Percentiles rank a stretch among this genome's conserved stretches.
These are phyloP conservation scores for Polyodon spathula DNA, from an alignment of 2,113 vertebrate species.

Conservation along the genomic window DNA sequence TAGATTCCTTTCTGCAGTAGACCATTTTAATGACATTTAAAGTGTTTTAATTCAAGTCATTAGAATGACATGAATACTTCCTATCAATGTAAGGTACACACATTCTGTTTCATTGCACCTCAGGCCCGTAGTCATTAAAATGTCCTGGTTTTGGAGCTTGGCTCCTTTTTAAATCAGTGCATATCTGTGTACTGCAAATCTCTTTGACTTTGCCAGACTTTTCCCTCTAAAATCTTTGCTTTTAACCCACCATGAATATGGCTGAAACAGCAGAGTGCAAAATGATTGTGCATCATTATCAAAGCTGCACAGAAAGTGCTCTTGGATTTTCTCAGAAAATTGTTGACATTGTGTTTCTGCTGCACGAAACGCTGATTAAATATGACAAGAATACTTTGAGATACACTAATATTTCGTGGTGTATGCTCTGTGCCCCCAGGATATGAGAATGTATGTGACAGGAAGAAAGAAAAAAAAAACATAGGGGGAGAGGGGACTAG, in stretches of 20 bases:
- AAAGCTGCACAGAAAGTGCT: constrained; percentile 9
- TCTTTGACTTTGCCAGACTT: neutral
- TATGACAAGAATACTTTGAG: constrained; percentile 14
- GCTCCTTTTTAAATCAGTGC: neutral
- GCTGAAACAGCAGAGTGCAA: neutral
- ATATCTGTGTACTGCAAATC: constrained; percentile 2
- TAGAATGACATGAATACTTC: too few species aligned
- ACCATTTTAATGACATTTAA: too few species aligned
- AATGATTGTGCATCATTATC: constrained; percentile 9
- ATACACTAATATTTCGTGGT: constrained; percentile 16
- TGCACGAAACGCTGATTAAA: constrained; percentile 19
- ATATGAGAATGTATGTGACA: constrained; percentile 19
- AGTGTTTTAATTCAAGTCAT: too few species aligned
- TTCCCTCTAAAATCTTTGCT: constrained; percentile 5
- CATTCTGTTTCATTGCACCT: neutral
- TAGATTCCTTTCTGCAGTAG: too few species aligned
- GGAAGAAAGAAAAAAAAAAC: constrained; percentile 8
- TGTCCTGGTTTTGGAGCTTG: neutral
- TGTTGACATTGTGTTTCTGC: constrained; percentile 15
- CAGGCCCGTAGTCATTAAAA: too few species aligned
- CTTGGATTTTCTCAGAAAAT: neutral
- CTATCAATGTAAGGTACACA: too few species aligned
- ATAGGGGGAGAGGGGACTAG: constrained; percentile 5
- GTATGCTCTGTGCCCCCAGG: constrained; percentile 5
- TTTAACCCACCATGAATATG: neutral